A percentile compares a stretch with the other conserved stretches of the same genome.
Conservation (phyloP, 2,888 invertebrate genomes). For the Merodon equestris region DNA sequence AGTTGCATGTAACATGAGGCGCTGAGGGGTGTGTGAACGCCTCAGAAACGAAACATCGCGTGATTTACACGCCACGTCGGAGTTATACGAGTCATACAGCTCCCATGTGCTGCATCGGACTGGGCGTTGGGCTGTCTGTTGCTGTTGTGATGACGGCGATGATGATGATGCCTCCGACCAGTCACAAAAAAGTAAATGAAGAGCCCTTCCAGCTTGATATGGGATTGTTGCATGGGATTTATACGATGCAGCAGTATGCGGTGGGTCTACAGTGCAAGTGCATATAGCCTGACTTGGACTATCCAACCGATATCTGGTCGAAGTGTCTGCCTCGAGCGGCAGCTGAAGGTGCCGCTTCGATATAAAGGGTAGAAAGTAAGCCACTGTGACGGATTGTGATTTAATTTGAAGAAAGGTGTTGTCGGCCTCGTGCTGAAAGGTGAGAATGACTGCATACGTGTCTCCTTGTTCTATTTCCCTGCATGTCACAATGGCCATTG, state of each 20-base stretch:
- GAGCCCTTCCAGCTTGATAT: conserved; percentile 55
- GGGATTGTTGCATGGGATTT: conserved; percentile 57
- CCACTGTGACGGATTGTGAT: conserved; percentile 25
- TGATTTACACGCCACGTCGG: conserved; percentile 67
- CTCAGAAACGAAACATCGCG: conserved; percentile 66
- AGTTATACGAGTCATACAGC: conserved; percentile 54
- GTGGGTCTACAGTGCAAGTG: conserved; percentile 53
- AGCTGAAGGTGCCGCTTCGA: too few relatives aligned
- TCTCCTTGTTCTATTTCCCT: too few relatives aligned
- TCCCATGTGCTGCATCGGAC: conserved; percentile 44
- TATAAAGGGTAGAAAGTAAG: conserved; percentile 2
- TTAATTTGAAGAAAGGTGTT: conserved; percentile 9
- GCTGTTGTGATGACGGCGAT: conserved; percentile 49
- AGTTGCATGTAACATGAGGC: conserved; percentile 45
- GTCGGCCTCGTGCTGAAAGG: too few relatives aligned
- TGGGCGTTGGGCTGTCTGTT: conserved; percentile 39
- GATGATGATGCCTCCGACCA: conserved; percentile 38
- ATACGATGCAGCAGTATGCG: conserved; percentile 63
- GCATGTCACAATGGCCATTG: too few relatives aligned
- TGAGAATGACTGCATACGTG: too few relatives aligned
- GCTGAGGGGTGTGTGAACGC: conserved; percentile 46
- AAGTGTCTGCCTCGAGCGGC: too few relatives aligned
- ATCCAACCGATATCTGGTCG: conserved; percentile 13
- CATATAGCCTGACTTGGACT: conserved; percentile 23
- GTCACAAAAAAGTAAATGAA: conserved; percentile 59